Evolutionary conservation across 2,888 invertebrate species (phyloP).

Genomic region (Hedychridium roseum): DNA sequence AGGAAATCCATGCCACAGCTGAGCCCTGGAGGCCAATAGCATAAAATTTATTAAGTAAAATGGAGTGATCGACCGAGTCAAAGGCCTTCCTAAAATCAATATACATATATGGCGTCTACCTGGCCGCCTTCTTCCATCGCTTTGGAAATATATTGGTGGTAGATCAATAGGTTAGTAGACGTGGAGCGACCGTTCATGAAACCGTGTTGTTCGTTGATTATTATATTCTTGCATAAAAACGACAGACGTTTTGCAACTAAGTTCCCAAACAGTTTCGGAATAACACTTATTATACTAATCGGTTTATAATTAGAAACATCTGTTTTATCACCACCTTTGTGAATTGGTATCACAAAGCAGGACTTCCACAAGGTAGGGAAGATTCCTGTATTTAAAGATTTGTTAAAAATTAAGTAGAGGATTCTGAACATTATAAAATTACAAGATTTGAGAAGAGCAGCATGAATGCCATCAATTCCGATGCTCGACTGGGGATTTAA

Average conservation of each 20-base stretch:
- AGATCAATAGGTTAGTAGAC: slow-evolving; percentile 20
- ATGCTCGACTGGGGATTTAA: too few species aligned
- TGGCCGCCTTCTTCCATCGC: slow-evolving; percentile 19
- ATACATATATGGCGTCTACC: slow-evolving; percentile 28
- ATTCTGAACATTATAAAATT: slow-evolving; percentile 7
- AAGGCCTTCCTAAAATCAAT: slow-evolving; percentile 39
- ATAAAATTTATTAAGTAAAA: slow-evolving; percentile 24
- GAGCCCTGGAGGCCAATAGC: slow-evolving; percentile 13
- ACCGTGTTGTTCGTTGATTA: too few species aligned
- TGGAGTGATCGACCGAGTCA: slow-evolving; percentile 28
- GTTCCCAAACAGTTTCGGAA: too few species aligned
- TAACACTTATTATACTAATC: too few species aligned
- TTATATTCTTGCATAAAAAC: too few species aligned
- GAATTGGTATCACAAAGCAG: too few species aligned
- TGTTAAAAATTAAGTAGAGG: too few species aligned
- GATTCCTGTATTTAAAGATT: too few species aligned
- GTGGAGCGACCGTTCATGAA: slow-evolving; percentile 24
- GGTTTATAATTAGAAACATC: too few species aligned
- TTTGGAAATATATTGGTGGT: slow-evolving; percentile 21
- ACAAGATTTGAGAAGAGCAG: slow-evolving; percentile 10
- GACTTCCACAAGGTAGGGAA: too few species aligned
- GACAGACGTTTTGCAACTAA: too few species aligned
- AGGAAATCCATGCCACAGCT: slow-evolving; percentile 20
- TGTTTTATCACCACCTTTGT: too few species aligned
- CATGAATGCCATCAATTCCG: slow-evolving; percentile 15